Base-by-base conservation (phyloP, 2,797 vertebrate species). In the Sebastes aleutianus region DNA sequence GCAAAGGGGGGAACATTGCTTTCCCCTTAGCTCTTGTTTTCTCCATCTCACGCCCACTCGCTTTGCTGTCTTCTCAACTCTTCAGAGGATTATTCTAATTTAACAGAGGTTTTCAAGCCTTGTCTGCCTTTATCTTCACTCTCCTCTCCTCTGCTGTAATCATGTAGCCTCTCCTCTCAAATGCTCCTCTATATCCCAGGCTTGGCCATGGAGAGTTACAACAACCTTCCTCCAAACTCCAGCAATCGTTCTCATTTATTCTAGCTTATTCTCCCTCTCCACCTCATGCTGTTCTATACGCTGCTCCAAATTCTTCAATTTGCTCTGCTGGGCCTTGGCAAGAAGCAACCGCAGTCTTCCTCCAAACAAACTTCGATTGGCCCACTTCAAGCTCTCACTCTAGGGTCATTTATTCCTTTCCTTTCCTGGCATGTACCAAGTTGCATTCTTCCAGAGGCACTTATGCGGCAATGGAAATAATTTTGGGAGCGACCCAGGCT, bases 401-500 rank as follows among this genome's bases (percentile, higher is more conserved):
- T 65, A 75, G 84, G 85, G 86, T 88, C 85, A 89, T 92, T 93
- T 91, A 87, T 93, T 89, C 86, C 78, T 74, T 87, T 85, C 71
- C 74, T 85, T 90, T 91, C 84, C 90, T 94, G 93, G 93, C 93
- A 82, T 80, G 86, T 76, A 88, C 70, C 63, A 50, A 76, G 85
- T 78, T 68, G 81, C 85, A 89, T 94, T 93, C 93, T 91, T 95
- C 90, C 87, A 94, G 88, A 91, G 83, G 85, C 89, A 91, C 85
- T 94, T 90, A 93, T 80, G 85, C 67, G 20, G 89, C 86, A 89
- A 82, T 84, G 91, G 90, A 93, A 94, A 94, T 92, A 67, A 86
- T 90, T 91, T 80, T 90, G 92, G 89, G 91, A 85, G 79, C 75
- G 78, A 85, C 84, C 88, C 88, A 85, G 74, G 29, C 88, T 70